phyloP scores from a whole-genome alignment of 2,113 vertebrate species.

The Pyxicephalus adspersus region DNA sequence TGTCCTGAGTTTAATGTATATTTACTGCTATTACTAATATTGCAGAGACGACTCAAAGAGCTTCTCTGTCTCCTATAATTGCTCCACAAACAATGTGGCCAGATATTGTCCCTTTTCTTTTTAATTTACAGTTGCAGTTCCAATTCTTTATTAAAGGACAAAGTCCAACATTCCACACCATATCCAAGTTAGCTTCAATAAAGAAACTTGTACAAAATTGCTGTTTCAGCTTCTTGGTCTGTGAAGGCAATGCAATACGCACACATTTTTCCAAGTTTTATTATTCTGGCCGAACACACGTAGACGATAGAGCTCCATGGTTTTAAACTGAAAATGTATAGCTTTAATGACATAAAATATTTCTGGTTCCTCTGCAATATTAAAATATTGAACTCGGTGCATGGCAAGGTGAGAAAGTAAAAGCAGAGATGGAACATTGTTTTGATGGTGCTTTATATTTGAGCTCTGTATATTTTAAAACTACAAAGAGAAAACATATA shows the following conservation, averaged over 20 bases:
- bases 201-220: conserved; percentile 6
- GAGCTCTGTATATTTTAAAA: too few species aligned
- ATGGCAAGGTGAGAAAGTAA: too few species aligned
- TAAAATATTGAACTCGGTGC: too few species aligned
- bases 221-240: conserved; percentile 18
- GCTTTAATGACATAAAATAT: too few species aligned
- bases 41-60: not conserved
- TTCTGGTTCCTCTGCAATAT: too few species aligned
- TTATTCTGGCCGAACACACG: not conserved
- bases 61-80: conserved; percentile 19
- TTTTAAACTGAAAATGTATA: too few species aligned
- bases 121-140: conserved; percentile 26
- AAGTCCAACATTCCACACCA: conserved; percentile 17
- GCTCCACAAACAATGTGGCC: conserved; percentile 18
- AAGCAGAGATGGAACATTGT: too few species aligned
- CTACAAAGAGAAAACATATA: too few species aligned
- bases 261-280: conserved; percentile 10
- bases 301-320: too few species aligned
- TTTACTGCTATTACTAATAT: conserved; percentile 38
- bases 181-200: not conserved
- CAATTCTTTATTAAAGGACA: conserved; percentile 15
- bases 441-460: too few species aligned
- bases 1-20: not conserved
- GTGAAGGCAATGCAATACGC: conserved; percentile 3
- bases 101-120: conserved; percentile 30